Conservation (phyloP, 2,113 vertebrate species). For the Antigone vipio region DNA sequence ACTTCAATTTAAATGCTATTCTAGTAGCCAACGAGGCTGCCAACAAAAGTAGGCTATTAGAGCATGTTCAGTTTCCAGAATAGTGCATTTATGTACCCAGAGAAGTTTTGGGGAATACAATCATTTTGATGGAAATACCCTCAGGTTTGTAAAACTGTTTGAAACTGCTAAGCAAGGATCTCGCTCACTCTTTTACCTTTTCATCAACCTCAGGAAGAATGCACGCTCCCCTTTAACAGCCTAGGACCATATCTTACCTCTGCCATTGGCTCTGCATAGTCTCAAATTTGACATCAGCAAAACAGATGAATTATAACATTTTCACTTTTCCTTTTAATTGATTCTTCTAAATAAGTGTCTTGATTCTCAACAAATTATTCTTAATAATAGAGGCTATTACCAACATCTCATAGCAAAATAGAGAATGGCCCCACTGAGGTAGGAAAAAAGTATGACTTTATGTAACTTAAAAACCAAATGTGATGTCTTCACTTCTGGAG, state of each 20-base stretch:
- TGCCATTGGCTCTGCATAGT: background rate
- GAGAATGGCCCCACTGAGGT: background rate
- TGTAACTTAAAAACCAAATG: background rate
- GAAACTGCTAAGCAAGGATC: background rate
- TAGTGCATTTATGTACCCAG: background rate
- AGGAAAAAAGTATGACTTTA: background rate
- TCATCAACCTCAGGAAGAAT: background rate
- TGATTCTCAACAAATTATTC: background rate
- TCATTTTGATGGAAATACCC: background rate
- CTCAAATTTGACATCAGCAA: background rate
- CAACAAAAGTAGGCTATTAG: background rate
- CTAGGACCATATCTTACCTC: background rate
- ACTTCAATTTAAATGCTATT: conserved; percentile 2
- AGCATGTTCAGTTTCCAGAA: background rate
- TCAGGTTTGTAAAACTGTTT: background rate
- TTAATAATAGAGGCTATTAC: background rate
- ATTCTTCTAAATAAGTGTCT: background rate
- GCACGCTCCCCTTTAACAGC: background rate
- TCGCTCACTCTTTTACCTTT: background rate
- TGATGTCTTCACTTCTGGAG: background rate
- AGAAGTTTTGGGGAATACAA: background rate
- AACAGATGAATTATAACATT: background rate
- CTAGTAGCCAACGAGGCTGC: background rate
- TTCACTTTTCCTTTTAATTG: background rate
- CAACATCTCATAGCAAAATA: background rate